phyloP scores from a whole-genome alignment of 1,140 invertebrate species.

The Dendroctonus valens region DNA sequence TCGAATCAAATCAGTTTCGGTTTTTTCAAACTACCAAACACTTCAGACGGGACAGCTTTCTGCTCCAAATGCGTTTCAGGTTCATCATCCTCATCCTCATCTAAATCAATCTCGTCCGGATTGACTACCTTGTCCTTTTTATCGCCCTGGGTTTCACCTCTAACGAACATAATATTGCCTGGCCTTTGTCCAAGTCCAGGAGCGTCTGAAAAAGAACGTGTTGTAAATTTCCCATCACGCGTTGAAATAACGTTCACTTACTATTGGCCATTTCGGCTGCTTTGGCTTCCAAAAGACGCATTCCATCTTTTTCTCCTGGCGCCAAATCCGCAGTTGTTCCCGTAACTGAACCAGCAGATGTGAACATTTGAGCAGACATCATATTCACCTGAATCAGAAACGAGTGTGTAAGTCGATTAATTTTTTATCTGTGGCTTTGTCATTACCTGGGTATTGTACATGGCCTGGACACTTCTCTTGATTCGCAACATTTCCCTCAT shows the following conservation, averaged over 20 bases:
- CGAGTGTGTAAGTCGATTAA: background rate
- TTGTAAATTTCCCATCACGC: background rate
- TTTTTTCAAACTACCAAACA: constrained; percentile 76
- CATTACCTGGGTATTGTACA: constrained; percentile 88
- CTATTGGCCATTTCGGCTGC: constrained; percentile 61
- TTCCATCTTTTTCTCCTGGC: constrained; percentile 75
- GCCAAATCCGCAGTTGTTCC: constrained; percentile 66
- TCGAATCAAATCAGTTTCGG: background rate
- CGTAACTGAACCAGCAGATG: constrained; percentile 63
- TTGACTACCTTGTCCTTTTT: constrained; percentile 76
- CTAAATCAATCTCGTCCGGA: constrained; percentile 94
- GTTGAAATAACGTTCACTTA: constrained; percentile 47
- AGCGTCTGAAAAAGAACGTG: constrained; percentile 9
- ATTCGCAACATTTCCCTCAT: constrained; percentile 99
- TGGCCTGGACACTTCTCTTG: constrained; percentile 95
- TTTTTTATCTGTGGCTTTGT: background rate
- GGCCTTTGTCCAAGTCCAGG: constrained; percentile 48
- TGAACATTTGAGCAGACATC: constrained; percentile 97
- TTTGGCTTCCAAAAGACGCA: constrained; percentile 84
- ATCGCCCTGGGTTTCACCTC: constrained; percentile 80
- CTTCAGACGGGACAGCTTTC: constrained; percentile 77
- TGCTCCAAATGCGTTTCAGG: constrained; percentile 70
- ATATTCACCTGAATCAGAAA: constrained; percentile 68
- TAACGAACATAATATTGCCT: constrained; percentile 78
- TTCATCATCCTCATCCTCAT: constrained; percentile 74